Evolutionary conservation across 2,797 vertebrate genomes (phyloP).

Genomic region (Ceryle rudis): DNA sequence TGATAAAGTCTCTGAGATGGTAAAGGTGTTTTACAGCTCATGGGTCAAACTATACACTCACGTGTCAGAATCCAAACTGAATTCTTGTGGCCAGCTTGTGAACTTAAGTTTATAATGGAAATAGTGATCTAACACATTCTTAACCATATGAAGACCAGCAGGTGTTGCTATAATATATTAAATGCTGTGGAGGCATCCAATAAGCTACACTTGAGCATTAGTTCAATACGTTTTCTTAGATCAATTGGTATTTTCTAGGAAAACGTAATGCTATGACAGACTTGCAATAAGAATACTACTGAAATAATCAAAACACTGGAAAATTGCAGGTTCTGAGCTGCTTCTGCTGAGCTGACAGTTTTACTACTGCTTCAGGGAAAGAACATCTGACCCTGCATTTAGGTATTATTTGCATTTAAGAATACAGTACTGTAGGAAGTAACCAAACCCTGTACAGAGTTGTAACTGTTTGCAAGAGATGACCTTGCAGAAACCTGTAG

Average conservation of each 20-base stretch:
- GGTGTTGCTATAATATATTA: slow-evolving; percentile 48
- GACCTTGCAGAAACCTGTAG: background rate
- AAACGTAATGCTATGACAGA: background rate
- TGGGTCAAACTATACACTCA: background rate
- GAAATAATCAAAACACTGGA: background rate
- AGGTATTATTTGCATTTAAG: background rate
- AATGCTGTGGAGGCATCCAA: background rate
- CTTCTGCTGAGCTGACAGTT: slow-evolving; percentile 5
- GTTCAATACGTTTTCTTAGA: background rate
- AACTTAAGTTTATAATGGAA: background rate
- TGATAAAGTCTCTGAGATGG: background rate
- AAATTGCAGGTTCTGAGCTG: background rate
- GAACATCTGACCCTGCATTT: background rate
- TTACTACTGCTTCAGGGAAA: background rate
- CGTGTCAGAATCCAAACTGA: background rate
- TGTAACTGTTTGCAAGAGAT: background rate
- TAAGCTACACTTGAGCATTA: background rate
- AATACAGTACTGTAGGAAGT: background rate
- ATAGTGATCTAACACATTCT: background rate
- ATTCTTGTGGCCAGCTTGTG: background rate
- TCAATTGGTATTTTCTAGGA: background rate
- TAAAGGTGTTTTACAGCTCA: background rate
- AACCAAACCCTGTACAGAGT: background rate
- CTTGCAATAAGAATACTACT: background rate
- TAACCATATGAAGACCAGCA: slow-evolving; percentile 49